These are phyloP conservation scores for Psittacara wagleri DNA, from an alignment of 2,113 vertebrate species.

Conservation along the genomic window DNA sequence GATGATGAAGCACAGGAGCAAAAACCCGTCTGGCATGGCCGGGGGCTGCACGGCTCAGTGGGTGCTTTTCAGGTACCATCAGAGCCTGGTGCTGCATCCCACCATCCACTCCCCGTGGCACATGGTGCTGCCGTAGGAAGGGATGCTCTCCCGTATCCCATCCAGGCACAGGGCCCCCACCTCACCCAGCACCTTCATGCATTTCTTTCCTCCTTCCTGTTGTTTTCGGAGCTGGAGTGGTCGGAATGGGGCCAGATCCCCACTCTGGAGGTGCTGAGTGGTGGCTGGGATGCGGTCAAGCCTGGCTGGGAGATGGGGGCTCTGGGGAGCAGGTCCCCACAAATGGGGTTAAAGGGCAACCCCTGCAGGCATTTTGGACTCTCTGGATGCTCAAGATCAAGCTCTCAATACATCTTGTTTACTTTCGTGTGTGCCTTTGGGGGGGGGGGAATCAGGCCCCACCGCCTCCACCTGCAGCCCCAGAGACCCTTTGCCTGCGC, in stretches of 20 bases:
- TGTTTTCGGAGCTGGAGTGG: fast-evolving
- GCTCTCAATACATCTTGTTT: not conserved
- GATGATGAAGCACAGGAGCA: not conserved
- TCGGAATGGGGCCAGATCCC: not conserved
- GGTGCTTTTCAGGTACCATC: not conserved
- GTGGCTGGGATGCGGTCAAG: not conserved
- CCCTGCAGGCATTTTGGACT: fast-evolving
- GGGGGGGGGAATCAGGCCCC: not conserved
- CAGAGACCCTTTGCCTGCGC: not conserved
- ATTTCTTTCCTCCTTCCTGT: not conserved
- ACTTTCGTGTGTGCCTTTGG: not conserved
- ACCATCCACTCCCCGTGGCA: fast-evolving
- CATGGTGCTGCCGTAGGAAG: fast-evolving
- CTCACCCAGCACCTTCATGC: not conserved
- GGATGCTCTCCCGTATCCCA: not conserved
- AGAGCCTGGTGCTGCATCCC: fast-evolving
- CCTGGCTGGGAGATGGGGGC: not conserved
- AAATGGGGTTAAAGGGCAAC: not conserved
- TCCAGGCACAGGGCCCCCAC: fast-evolving
- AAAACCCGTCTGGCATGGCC: not conserved
- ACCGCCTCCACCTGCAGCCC: not conserved
- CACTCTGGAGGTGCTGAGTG: not conserved
- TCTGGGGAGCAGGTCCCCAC: not conserved
- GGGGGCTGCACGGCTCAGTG: not conserved
- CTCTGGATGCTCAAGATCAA: not conserved